A percentile compares a stretch with the other conserved stretches of the same genome.
Conservation (phyloP, 2,797 vertebrate genomes). For the Pangasius macronema region DNA sequence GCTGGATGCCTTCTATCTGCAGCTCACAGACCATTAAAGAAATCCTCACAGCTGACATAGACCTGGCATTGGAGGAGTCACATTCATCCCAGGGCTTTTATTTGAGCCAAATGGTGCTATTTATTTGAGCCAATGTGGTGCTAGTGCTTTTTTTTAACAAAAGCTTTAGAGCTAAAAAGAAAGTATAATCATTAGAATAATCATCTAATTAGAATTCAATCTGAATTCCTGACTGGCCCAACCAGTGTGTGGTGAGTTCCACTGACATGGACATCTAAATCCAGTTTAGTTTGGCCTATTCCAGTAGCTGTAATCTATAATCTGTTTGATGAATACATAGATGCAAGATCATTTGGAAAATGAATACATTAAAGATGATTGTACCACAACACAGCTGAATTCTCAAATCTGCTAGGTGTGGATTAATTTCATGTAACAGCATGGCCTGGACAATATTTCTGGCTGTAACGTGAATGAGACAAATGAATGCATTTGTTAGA, state of each 20-base stretch:
- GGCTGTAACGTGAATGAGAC: neutral
- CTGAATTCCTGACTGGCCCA: slow-evolving; percentile 39
- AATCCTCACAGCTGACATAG: slow-evolving; percentile 43
- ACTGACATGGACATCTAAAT: slow-evolving; percentile 45
- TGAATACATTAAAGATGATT: neutral
- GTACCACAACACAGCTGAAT: neutral
- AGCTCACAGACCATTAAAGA: slow-evolving; percentile 45
- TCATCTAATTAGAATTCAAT: slow-evolving; percentile 56
- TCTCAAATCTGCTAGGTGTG: neutral
- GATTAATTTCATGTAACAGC: neutral
- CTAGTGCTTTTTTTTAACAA: slow-evolving; percentile 36
- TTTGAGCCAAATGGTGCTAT: slow-evolving; percentile 34
- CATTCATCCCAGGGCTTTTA: slow-evolving; percentile 28
- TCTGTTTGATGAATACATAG: neutral
- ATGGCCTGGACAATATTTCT: neutral
- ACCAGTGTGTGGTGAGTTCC: slow-evolving; percentile 2
- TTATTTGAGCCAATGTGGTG: slow-evolving; percentile 37
- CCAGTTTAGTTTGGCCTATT: slow-evolving; percentile 10
- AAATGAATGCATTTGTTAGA: neutral
- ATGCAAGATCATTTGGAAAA: neutral
- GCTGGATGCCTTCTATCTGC: slow-evolving; percentile 46
- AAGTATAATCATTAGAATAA: slow-evolving; percentile 45
- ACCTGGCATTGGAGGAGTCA: slow-evolving; percentile 43
- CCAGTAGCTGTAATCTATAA: neutral
- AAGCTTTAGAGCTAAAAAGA: slow-evolving; percentile 40